Evolutionary conservation across 2,113 vertebrate species (phyloP).

Genomic region (Solenodon paradoxus): DNA sequence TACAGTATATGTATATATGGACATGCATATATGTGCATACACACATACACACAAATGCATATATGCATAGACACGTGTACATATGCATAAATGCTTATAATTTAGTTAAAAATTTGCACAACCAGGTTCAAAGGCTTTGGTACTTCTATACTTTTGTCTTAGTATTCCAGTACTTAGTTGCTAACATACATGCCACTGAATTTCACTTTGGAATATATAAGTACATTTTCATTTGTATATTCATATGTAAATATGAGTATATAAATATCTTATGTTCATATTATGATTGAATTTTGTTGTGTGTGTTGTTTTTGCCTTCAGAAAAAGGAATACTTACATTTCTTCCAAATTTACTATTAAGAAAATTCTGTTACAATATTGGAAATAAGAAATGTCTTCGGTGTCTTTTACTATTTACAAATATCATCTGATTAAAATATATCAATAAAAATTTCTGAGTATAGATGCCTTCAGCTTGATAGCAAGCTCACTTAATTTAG

Average conservation of each 20-base stretch:
- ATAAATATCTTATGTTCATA: too few relatives aligned
- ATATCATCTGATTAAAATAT: background rate
- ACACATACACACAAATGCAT: background rate
- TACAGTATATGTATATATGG: background rate
- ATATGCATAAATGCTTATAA: background rate
- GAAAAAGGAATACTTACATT: background rate
- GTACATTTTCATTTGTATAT: too few relatives aligned
- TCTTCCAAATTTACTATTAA: background rate
- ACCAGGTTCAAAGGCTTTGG: background rate
- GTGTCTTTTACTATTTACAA: background rate
- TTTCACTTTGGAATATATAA: background rate
- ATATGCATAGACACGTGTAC: fast-evolving
- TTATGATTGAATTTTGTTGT: background rate
- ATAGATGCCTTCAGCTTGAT: slow-evolving; percentile 22
- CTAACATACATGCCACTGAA: background rate
- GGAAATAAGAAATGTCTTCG: background rate
- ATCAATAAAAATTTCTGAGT: background rate
- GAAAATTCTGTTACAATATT: background rate
- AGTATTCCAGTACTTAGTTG: background rate
- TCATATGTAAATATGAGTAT: too few relatives aligned
- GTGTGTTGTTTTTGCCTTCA: background rate
- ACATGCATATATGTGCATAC: background rate
- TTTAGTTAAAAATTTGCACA: background rate
- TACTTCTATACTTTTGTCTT: background rate
- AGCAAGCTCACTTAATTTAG: background rate